Base-by-base conservation (phyloP, 2,113 vertebrate species). In the Sylvietta virens region DNA sequence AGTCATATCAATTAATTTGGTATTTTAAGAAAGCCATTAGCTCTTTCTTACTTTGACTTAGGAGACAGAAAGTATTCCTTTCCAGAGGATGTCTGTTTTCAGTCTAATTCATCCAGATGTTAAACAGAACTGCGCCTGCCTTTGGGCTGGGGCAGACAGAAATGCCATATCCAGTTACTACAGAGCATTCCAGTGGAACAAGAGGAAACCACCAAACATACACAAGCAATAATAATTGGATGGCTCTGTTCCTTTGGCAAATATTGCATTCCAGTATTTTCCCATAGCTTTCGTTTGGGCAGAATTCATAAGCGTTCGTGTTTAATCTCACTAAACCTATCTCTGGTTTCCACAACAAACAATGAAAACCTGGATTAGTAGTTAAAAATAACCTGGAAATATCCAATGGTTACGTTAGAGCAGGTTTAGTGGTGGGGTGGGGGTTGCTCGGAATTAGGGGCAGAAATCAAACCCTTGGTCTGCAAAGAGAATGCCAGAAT, bases 381-480 rank as follows among this genome's bases (percentile, higher is more conserved):
- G 26, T 82, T 65, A 73, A 72, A 85, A 51, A 7, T 26, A 33
- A 51, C 8, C 72, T 79, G 73, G 31, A 74, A 67, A 58, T 30
- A 57, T 18, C 48, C 37, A 2, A 2, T 2, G n/a, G 30, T 35
- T 31, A 13, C 9, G 3, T 39, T 3, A 66, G 45, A 13, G 44
- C 23, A 50, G 56, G 65, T 35, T 66, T 58, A 37, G 31, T 2
- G 8, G 26, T 1, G 11, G 12, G 45, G 28, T 57, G 58, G 22
- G 24, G 16, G 39, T 7, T n/a, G 11, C 24, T 44, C 0, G 0
- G 31, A 47, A 30, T 45, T 53, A 24, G 4, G 0, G 28, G 61
- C 61, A 74, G 42, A 61, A 81, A 33, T 24, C n/a, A 40, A 66
- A 26, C 21, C 4, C 24, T 37, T 24, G 24, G 10, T 48, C 15